Base-by-base conservation (phyloP, 2,797 vertebrate genomes). In the Aldrovandia affinis region DNA sequence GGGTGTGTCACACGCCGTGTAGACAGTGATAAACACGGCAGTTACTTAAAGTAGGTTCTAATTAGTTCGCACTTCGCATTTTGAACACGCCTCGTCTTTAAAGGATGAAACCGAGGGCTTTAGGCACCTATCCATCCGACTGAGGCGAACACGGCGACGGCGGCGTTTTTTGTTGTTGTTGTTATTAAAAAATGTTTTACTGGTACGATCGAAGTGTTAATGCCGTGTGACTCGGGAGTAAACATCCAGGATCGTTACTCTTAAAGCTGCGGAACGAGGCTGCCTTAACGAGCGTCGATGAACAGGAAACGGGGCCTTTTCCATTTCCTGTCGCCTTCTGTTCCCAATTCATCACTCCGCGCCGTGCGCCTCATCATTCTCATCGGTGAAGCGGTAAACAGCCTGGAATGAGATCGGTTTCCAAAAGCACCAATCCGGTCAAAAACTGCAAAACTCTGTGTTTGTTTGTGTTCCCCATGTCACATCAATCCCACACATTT, bases 211-310 rank as follows among this genome's bases (percentile, higher is more conserved):
- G 22, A 88, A 88, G 84, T 28, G 84, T 88, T 87, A 91, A 88
- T 47, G 81, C 89, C 86, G 89, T 84, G 73, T 87, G 87, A 90
- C 89, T 89, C 78, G 78, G n/a, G 86, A 78, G 88, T 91, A 88
- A 91, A 89, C 86, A 92, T 83, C 87, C 28, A 39, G 84, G 82
- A 85, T 90, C 88, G 90, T 89, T 91, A 90, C 86, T 70, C 87
- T 89, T 81, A 78, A 84, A 85, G 55, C 82, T 84, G 59, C 57
- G 18, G 57, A 89, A 85, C 86, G 63, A 88, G 85, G 83, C 85
- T 77, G 87, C 87, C 70, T 42, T 84, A 92, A 92, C 85, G 89
- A 75, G 20, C 73, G 85, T 79, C 85, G 86, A 87, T 89, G 83
- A 86, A 70, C 77, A 87, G 80, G 50, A 65, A 54, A 55, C 55